Conservation (phyloP, 2,888 invertebrate species). For the Digitonthophagus gazella region DNA sequence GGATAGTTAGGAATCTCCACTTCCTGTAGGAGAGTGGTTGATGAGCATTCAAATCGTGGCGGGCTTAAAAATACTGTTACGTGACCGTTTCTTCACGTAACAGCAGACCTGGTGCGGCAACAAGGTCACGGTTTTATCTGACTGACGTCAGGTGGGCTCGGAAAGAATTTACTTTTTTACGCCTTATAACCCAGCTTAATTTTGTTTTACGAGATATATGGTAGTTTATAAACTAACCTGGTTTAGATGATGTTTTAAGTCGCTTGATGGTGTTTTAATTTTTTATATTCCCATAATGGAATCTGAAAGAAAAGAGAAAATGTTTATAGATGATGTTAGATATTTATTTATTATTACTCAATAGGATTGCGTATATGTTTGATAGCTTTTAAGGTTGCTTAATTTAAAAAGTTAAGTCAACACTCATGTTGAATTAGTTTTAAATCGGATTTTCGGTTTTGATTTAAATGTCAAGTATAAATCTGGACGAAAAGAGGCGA, state of each 20-base stretch:
- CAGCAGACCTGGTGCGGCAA: background rate
- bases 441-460: background rate
- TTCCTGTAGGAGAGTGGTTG: background rate
- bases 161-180: background rate
- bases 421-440: background rate
- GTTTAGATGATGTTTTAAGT: background rate
- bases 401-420: background rate
- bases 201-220: too few relatives aligned
- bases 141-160: background rate
- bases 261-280: too few relatives aligned
- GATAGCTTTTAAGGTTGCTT: background rate
- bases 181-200: too few relatives aligned
- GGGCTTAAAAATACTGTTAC: constrained; percentile 12
- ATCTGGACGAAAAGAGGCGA: background rate
- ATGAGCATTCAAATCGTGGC: background rate
- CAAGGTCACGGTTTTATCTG: background rate
- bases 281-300: background rate
- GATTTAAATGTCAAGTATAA: background rate
- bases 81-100: constrained; percentile 4
- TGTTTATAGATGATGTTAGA: background rate
- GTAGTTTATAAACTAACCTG: background rate
- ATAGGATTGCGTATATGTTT: background rate
- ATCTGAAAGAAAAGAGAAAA: background rate
- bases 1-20: background rate
- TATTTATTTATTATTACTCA: background rate